Evolutionary conservation across 2,888 invertebrate genomes (phyloP), one percentile per base, ranked within the genome.

Genomic region (Andricus curvator): DNA sequence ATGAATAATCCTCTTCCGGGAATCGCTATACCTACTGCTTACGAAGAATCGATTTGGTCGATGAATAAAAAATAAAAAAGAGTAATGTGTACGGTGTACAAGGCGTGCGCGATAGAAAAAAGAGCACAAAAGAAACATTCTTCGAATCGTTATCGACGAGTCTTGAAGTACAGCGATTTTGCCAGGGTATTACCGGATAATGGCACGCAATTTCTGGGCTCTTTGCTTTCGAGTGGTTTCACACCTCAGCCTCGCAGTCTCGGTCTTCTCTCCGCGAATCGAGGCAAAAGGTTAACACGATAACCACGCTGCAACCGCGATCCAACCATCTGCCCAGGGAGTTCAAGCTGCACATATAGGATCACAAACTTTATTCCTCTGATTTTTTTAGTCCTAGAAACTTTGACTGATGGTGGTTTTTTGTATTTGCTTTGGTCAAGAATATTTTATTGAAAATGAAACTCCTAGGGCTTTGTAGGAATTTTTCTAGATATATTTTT

Each of bases 221-320:
- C 92, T 92, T 91, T 92, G 92, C 92, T 92, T 89, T 91, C 89
- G 90, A 92, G 92, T 89, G 92, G 92, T 92, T 92, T 92, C 92
- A 92, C 92, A 92, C 92, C 92, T 92, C 87, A 83, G 82, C 62
- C 83, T 48, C 82, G 68, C 37, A 78, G 68, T 80, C 80, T 76
- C 82, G 70, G 66, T 70, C 80, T 78, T 78, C 77, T 80, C 81
- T 74, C 41, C 82, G 78, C 80, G 83, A 82, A 86, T 85, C 88
- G 89, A 90, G 89, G 89, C 91, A 89, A 92, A 91, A 91, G 92
- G 92, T 92, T 92, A 91, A 91, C 90, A 90, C 91, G 91, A 91
- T 91, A 91, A 91, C 91, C 90, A 90, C 88, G 90, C 81, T 90
- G 91, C 89, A 90, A 90, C 91, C 89, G 88, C 90, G 90, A 85